Percentiles rank a stretch among this genome's conserved stretches.
These are phyloP conservation scores for Ageneiosus marmoratus DNA, from an alignment of 2,113 vertebrate genomes.

Conservation along the genomic window DNA sequence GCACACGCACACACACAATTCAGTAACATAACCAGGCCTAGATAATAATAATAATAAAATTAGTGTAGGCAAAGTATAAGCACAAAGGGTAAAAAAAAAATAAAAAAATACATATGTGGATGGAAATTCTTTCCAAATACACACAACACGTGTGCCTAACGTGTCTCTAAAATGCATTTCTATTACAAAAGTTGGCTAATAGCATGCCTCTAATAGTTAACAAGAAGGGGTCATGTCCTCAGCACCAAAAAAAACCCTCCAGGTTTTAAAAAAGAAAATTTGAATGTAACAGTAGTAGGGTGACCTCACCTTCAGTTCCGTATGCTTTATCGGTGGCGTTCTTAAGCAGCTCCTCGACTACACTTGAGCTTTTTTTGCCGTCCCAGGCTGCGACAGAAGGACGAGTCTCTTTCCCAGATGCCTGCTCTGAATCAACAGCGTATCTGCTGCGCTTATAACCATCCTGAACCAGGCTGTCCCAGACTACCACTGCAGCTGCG, in stretches of 20 bases:
- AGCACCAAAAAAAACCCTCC: not conserved
- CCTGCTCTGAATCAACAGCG: not conserved
- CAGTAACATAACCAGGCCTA: too few relatives aligned
- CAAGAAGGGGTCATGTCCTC: too few relatives aligned
- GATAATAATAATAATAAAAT: too few relatives aligned
- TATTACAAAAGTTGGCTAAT: too few relatives aligned
- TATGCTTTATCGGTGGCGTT: constrained; percentile 85
- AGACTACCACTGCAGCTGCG: constrained; percentile 53
- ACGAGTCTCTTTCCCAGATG: not conserved
- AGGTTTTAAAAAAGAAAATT: not conserved
- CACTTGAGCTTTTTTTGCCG: constrained; percentile 57
- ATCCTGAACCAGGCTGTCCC: constrained; percentile 62
- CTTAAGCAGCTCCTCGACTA: constrained; percentile 82
- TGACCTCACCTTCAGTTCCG: constrained; percentile 79
- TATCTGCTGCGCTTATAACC: constrained; percentile 54
- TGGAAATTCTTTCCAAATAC: too few relatives aligned
- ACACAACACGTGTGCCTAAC: too few relatives aligned
- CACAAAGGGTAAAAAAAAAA: too few relatives aligned
- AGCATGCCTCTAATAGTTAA: too few relatives aligned
- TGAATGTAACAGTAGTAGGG: not conserved
- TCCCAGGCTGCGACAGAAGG: constrained; percentile 52
- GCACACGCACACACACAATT: too few relatives aligned
- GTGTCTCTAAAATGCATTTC: too few relatives aligned
- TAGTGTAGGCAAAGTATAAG: too few relatives aligned
- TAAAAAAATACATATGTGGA: too few relatives aligned